A percentile compares a stretch with the other conserved stretches of the same genome.
phyloP scores from a whole-genome alignment of 2,888 invertebrate species.

The Sacculina carcini region DNA sequence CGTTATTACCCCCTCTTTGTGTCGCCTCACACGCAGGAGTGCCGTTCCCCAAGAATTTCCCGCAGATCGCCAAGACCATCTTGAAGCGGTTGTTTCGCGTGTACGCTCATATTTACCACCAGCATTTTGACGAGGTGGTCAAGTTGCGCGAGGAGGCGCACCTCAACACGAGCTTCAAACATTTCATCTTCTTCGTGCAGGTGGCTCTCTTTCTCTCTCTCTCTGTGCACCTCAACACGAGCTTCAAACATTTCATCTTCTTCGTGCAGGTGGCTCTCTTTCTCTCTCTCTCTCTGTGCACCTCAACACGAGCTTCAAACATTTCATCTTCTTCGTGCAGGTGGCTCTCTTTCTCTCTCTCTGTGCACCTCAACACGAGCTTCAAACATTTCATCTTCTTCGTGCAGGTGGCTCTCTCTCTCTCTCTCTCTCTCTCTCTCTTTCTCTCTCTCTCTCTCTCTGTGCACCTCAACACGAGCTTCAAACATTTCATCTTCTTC shows the following conservation, averaged over 20 bases:
- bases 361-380: too few species aligned
- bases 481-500: too few species aligned
- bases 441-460: too few species aligned
- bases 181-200: conserved; percentile 94
- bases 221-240: background rate
- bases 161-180: conserved; percentile 96
- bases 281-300: too few species aligned
- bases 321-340: too few species aligned
- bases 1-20: background rate
- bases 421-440: too few species aligned
- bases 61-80: conserved; percentile 88
- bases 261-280: background rate
- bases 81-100: conserved; percentile 91
- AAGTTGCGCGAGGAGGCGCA: conserved; percentile 95
- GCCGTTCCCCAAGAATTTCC: conserved; percentile 92
- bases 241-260: background rate
- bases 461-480: too few species aligned
- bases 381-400: too few species aligned
- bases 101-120: conserved; percentile 98
- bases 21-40: conserved; percentile 35
- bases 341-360: too few species aligned
- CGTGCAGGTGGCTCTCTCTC: too few species aligned
- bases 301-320: too few species aligned
- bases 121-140: conserved; percentile 93
- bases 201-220: conserved; percentile 22